Conservation (phyloP, 1,140 invertebrate genomes). For the Nasonia vitripennis region DNA sequence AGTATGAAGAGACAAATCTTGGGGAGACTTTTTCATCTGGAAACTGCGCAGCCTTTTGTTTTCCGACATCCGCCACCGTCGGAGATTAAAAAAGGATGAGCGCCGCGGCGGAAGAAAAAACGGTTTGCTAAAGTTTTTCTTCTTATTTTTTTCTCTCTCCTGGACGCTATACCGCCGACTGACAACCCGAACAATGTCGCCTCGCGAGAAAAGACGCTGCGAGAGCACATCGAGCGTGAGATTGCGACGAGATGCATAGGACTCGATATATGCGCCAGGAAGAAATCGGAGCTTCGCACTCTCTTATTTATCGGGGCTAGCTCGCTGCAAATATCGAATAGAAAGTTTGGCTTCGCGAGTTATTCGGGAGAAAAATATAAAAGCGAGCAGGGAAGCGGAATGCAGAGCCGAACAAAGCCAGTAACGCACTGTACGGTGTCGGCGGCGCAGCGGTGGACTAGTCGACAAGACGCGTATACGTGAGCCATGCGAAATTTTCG, state of each 20-base stretch:
- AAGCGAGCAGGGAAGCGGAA: neutral
- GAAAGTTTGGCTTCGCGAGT: neutral
- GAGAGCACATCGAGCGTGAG: too few species aligned
- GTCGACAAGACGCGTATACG: neutral
- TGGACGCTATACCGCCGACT: neutral
- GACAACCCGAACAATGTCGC: neutral
- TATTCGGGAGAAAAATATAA: neutral
- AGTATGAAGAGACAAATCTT: slow-evolving; percentile 6
- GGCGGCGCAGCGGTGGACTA: neutral
- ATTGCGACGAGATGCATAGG: too few species aligned
- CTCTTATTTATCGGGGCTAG: neutral
- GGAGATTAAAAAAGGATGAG: neutral
- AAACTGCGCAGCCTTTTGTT: slow-evolving; percentile 14
- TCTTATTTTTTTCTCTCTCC: neutral
- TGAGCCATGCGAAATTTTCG: neutral
- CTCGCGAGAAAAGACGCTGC: too few species aligned
- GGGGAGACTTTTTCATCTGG: slow-evolving; percentile 11
- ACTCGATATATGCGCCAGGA: too few species aligned
- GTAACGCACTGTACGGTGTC: neutral
- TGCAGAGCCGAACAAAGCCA: neutral
- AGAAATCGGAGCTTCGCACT: neutral
- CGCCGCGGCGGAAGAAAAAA: neutral
- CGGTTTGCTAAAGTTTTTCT: neutral
- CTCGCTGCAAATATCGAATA: neutral
- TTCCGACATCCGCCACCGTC: neutral